Evolutionary conservation across 1,140 invertebrate species (phyloP), one percentile per base, ranked within the genome.

Genomic region (Thaumetopoea pityocampa): DNA sequence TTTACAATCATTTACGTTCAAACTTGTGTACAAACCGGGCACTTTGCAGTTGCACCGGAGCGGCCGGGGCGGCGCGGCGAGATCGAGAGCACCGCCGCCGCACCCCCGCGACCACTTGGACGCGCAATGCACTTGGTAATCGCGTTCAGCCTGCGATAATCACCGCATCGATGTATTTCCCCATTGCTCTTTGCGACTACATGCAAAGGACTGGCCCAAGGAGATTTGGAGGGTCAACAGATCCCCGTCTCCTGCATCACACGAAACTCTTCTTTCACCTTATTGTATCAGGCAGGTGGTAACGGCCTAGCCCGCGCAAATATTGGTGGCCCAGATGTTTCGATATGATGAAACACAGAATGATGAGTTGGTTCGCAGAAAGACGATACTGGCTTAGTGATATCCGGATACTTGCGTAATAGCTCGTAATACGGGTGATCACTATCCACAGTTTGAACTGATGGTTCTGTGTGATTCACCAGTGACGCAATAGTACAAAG

Each of bases 141-240:
- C n/a, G n/a, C n/a, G n/a, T n/a, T n/a, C n/a, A n/a, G n/a, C n/a
- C n/a, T n/a, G n/a, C n/a, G n/a, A n/a, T n/a, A n/a, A n/a, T n/a
- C n/a, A n/a, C n/a, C n/a, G n/a, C n/a, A n/a, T n/a, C n/a, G n/a
- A n/a, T n/a, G n/a, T n/a, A n/a, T n/a, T n/a, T n/a, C n/a, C n/a
- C n/a, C n/a, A n/a, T n/a, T n/a, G n/a, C n/a, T n/a, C n/a, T n/a
- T n/a, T n/a, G n/a, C n/a, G n/a, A n/a, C n/a, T n/a, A n/a, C n/a
- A n/a, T n/a, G n/a, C n/a, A n/a, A n/a, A n/a, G 26, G 26, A 27
- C 26, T 27, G 3, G 26, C 26, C 26, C 26, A 27, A 1, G 26
- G 26, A 14, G 10, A 14, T 12, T 27, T 27, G 10, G 26, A 12
- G 5, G 26, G 26, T 12, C 26, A 5, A 14, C 10, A 14, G 5